Base-by-base conservation (phyloP, 2,888 invertebrate genomes). In the Germaria angustata region DNA sequence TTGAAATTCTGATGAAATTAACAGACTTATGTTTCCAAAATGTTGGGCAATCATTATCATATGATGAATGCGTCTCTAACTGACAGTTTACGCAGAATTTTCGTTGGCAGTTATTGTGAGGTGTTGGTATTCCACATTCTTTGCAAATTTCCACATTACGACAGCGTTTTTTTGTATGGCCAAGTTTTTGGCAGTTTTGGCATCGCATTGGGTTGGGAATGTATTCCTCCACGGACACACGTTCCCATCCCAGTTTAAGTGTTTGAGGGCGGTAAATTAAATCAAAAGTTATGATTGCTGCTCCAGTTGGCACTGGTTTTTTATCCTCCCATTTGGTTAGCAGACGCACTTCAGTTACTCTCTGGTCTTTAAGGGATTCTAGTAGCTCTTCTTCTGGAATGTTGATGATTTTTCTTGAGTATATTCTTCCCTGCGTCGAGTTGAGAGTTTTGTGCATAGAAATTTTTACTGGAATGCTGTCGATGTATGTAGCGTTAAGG, bases 281-380 rank as follows among this genome's bases (percentile, higher is more conserved):
- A 9, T 59, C 57, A 39, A 59, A 59, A 9, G 39, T 59, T 39
- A 36, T 7, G 13, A 59, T 59, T 20, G 39, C 39, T n/a, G 57
- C 57, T 22, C 20, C 34, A 1, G 57, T 57, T 34, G 57, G 15
- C 4, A 59, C 32, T 9, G 13, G 13, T 11, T 59, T 59, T 11
- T 39, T 17, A 11, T n/a, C 57, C 11, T 39, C 39, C 9, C 17
- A 6, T 59, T 32, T 59, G 4, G 39, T 13, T 22, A 59, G 1
- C 20, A 34, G 34, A 1, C 57, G 36, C 2, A 59, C 11, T 36
- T 59, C 57, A 22, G 17, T 39, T 2, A 59, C 57, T 4, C 20
- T 39, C 22, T 59, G 57, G 11, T 36, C 39, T n/a, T 49, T 49
- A 20, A 49, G 49, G 22, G 49, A 20, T 22, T 20, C 49, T 9